phyloP scores from a whole-genome alignment of 2,797 vertebrate species.

The Parauchenoglanis punctatus region DNA sequence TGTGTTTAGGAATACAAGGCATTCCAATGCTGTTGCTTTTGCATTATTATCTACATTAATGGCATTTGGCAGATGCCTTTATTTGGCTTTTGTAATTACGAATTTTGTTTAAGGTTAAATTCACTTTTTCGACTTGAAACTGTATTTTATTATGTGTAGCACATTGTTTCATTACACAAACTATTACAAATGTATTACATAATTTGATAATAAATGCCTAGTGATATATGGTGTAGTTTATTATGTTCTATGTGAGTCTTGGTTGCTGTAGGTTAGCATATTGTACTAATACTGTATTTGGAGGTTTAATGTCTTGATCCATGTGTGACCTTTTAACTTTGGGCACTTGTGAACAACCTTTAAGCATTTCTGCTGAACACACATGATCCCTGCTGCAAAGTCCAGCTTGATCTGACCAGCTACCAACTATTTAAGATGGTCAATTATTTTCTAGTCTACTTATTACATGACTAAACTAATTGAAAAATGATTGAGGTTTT shows the following conservation, averaged over 20 bases:
- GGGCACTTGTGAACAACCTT: background rate
- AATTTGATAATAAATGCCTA: background rate
- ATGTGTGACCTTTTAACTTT: background rate
- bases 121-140: background rate
- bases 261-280: background rate
- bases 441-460: background rate
- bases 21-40: too few species aligned
- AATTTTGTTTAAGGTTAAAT: background rate
- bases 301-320: background rate
- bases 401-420: background rate
- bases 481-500: background rate
- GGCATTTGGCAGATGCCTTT: too few species aligned
- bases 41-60: too few species aligned
- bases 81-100: too few species aligned
- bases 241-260: background rate
- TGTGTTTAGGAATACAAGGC: too few species aligned
- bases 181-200: background rate
- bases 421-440: background rate
- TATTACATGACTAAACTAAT: background rate
- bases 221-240: background rate
- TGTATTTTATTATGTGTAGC: background rate
- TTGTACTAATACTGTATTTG: background rate
- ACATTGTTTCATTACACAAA: background rate
- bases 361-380: background rate
- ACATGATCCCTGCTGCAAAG: background rate